A percentile compares a stretch with the other conserved stretches of the same genome.
These are phyloP conservation scores for Cantharis lateralis DNA, from an alignment of 2,888 invertebrate species.

Conservation along the genomic window DNA sequence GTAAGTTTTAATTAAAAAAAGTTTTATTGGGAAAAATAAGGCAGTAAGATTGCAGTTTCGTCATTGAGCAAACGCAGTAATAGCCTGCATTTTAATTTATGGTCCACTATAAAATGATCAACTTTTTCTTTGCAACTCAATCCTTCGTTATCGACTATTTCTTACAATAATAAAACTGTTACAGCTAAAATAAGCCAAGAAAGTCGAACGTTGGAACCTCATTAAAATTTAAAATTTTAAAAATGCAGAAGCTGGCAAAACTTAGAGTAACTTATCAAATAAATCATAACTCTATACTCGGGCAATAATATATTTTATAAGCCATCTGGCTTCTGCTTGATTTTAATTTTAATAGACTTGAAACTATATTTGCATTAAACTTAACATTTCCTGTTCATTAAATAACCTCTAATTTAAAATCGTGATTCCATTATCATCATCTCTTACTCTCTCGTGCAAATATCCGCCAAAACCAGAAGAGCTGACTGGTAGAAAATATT, in stretches of 20 bases:
- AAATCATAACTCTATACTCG: not conserved
- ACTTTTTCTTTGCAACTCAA: not conserved
- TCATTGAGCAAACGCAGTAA: not conserved
- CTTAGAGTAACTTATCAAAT: not conserved
- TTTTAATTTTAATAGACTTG: not conserved
- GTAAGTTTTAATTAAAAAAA: not conserved
- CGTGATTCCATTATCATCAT: not conserved
- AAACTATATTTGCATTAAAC: conserved; percentile 4
- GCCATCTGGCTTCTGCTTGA: conserved; percentile 3
- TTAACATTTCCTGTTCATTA: not conserved
- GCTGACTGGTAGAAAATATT: not conserved
- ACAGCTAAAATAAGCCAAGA: not conserved
- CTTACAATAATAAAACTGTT: not conserved
- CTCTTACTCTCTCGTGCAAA: not conserved
- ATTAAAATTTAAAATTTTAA: not conserved
- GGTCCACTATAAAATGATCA: not conserved
- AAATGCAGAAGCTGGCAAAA: not conserved
- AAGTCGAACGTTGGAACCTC: not conserved
- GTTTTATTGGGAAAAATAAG: not conserved
- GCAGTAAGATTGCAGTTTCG: not conserved
- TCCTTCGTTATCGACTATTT: not conserved
- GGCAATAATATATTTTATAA: not conserved
- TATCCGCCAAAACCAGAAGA: not conserved
- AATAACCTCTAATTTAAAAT: not conserved
- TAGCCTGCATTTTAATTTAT: not conserved